Base-by-base conservation (phyloP, 2,888 invertebrate species). In the Mycogona germanica region DNA sequence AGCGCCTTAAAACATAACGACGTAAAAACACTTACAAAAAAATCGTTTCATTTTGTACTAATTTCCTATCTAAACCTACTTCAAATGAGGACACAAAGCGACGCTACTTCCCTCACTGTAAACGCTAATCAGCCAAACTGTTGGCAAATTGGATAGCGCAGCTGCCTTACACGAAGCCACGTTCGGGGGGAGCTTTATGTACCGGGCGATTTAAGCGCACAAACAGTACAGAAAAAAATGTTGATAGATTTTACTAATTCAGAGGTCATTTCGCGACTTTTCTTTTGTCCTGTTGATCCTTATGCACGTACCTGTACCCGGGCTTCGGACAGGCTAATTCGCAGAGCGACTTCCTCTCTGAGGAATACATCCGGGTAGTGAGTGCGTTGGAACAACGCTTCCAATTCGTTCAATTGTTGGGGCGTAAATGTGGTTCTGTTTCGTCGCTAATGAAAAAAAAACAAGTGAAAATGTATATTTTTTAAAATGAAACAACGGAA, bases 351-450 rank as follows among this genome's bases (percentile, higher is more conserved):
- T 72, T 92, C 91, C 69, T 93, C 93, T 62, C 92, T 78, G 53
- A 87, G 71, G 64, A 79, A 80, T 23, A 92, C 92, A 66, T 92
- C 92, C 5, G 92, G 93, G 69, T 93, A 93, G 66, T 92, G 92
- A 0, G 92, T 93, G 71, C 89, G 88, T 70, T 89, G 88, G 71
- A 93, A 93, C 23, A 93, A 76, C 0, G 87, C 82, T 68, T 93
- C 93, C 64, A 93, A 70, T 66, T 92, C 89, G 66, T 87, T 86
- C 46, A 93, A 74, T 71, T 93, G 93, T 68, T 91, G 89, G 1
- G 92, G 89, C 28, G 89, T 91, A 69, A 93, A 93, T 0, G 92
- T 93, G 7, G 93, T 93, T 30, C 93, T 76, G 70, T 92, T 92
- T 57, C 92, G 77, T 57, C 92, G 77, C 77, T 93, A n/a, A n/a